Base-by-base conservation (phyloP, 2,113 vertebrate genomes). In the Plotosus lineatus region DNA sequence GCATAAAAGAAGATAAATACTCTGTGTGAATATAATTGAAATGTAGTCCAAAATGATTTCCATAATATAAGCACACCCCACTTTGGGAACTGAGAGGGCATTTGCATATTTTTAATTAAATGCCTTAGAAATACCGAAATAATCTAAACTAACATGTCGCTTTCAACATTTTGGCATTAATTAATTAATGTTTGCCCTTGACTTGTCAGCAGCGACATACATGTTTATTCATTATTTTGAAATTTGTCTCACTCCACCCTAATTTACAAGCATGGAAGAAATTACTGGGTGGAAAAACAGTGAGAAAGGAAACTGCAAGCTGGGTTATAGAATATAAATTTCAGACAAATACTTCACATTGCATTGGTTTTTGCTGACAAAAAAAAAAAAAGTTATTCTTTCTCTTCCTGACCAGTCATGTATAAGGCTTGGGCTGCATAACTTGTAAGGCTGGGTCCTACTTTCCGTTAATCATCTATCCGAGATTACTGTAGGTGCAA, bases 91-190 rank as follows among this genome's bases (percentile, higher is more conserved):
- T 86, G 83, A 79, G 76, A 78, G 46, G 2, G 36, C 60, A 93
- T 94, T 93, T 89, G 89, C 92, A 94, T 93, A 93, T 91, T 94
- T 92, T 90, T 92, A 91, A 94, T 94, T 91, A 91, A 92, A 93
- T 89, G 82, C 87, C 86, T 87, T 85, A 84, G 71, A 65, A 50
- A 87, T 76, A 81, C 66, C 6, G 60, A 77, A 86, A 87, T 89
- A 79, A 88, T 90, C 81, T 82, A 86, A 90, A 90, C 85, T 82
- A 88, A 82, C 85, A 80, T 88, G 88, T 90, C 90, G 88, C 86
- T 89, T 89, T 69, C 83, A 85, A 82, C 84, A 88, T 79, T 88
- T 83, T 85, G 75, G 53, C 77, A 80, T 88, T 85, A 91, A 90
- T 89, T 89, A 89, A 91, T 89, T 84, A 85, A 86, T 89, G 87